Evolutionary conservation across 1,140 invertebrate species (phyloP), one percentile per base, ranked within the genome.

Genomic region (Calliphora vicina): DNA sequence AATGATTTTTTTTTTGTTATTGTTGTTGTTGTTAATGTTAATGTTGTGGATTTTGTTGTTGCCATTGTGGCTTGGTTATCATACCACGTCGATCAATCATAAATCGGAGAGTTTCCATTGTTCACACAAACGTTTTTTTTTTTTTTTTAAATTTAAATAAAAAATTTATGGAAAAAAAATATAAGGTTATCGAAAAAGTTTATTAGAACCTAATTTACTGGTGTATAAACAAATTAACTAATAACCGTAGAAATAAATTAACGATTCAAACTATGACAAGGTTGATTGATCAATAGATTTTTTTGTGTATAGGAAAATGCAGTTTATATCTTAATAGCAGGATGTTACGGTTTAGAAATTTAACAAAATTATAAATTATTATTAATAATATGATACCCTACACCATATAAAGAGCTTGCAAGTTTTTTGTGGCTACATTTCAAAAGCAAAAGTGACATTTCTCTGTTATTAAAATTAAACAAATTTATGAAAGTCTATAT

Each of bases 21-120:
- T n/a, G n/a, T n/a, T n/a, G n/a, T n/a, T n/a, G n/a, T n/a, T n/a
- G n/a, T n/a, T n/a, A n/a, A n/a, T n/a, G n/a, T n/a, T 2, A 35
- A 35, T 8, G 35, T 57, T 57, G 50, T 57, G 50, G 17, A 57
- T 57, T 57, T 57, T 50, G 15, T 57, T 57, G n/a, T 57, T 57
- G 15, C 15, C n/a, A n/a, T 57, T 57, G n/a, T 67, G 23, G 10
- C 25, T 67, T 67, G 23, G 61, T 67, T 67, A 67, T 67, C 61
- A 67, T 20, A 67, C 8, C 61, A 67, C 61, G 61, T 67, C 61
- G 61, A 67, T 67, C 61, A 67, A 67, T 67, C 61, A 67, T 67
- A 67, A 67, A 67, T 23, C n/a, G 20, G 61, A 23, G 23, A 23
- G n/a, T 67, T 23, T 20, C 9, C 20, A 23, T 67, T 67, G 61